Conservation (phyloP, 2,888 invertebrate species). For the Drosophila formosana region DNA sequence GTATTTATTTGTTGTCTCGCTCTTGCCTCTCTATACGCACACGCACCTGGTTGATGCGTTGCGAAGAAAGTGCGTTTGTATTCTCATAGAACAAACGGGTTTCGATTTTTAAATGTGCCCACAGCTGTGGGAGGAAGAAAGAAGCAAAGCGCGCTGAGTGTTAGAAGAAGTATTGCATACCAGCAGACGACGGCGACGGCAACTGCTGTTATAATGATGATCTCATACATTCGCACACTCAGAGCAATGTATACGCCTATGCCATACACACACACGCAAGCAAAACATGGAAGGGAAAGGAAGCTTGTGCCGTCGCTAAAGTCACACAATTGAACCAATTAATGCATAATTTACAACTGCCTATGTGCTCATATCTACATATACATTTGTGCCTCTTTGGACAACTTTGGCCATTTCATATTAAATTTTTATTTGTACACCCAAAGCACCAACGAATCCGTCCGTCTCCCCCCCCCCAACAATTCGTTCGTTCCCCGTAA, state of each 20-base stretch:
- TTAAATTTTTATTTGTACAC: slow-evolving; percentile 39
- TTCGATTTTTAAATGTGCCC: slow-evolving; percentile 54
- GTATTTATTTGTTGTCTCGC: slow-evolving; percentile 15
- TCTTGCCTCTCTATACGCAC: slow-evolving; percentile 60
- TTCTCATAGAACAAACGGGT: slow-evolving; percentile 63
- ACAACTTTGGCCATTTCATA: slow-evolving; percentile 33
- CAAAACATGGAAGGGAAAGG: slow-evolving; percentile 19
- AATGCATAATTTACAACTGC: slow-evolving; percentile 36
- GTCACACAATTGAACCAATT: slow-evolving; percentile 59
- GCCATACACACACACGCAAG: slow-evolving; percentile 22
- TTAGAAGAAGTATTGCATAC: slow-evolving; percentile 69
- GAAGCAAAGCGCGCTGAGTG: slow-evolving; percentile 22
- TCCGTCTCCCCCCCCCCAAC: not conserved
- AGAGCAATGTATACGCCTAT: slow-evolving; percentile 25
- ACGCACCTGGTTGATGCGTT: slow-evolving; percentile 75
- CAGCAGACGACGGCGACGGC: slow-evolving; percentile 54
- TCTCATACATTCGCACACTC: slow-evolving; percentile 62
- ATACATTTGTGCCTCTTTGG: slow-evolving; percentile 6
- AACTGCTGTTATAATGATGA: slow-evolving; percentile 63
- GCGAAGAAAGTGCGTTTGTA: slow-evolving; percentile 71
- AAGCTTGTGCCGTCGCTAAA: slow-evolving; percentile 14
- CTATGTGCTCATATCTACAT: slow-evolving; percentile 5
- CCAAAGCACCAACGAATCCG: slow-evolving; percentile 28
- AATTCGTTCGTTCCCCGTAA: slow-evolving; percentile 17
- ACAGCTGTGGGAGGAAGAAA: slow-evolving; percentile 44